Conservation (phyloP, 2,797 vertebrate species). For the Cyprinella venusta region DNA sequence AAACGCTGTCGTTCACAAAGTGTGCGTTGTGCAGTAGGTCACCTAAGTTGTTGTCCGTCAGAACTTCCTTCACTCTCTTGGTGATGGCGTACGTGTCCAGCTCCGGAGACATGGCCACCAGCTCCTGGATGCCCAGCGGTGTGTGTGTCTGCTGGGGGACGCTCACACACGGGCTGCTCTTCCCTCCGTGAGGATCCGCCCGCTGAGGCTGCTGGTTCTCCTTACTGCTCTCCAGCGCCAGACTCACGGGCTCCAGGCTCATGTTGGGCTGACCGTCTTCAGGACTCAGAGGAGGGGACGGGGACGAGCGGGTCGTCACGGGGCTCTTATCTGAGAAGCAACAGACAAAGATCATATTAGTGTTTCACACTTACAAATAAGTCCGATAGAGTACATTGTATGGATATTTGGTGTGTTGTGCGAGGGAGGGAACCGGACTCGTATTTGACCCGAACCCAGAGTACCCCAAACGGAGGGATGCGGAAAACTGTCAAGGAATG, state of each 20-base stretch:
- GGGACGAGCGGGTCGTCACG: slow-evolving; percentile 82
- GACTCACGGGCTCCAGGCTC: slow-evolving; percentile 83
- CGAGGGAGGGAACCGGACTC: no score
- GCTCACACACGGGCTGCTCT: slow-evolving; percentile 73
- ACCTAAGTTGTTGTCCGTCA: slow-evolving; percentile 99
- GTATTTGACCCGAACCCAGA: no score
- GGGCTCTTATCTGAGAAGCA: slow-evolving; percentile 82
- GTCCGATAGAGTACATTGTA: no score
- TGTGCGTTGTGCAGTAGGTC: slow-evolving; percentile 26
- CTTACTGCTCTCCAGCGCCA: slow-evolving; percentile 93
- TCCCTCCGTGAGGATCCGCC: slow-evolving; percentile 73
- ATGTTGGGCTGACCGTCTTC: slow-evolving; percentile 82
- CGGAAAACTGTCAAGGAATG: no score
- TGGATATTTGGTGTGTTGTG: no score
- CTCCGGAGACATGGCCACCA: slow-evolving; percentile 95
- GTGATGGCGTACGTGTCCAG: slow-evolving; percentile 97
- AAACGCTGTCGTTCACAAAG: not conserved
- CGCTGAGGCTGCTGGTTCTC: slow-evolving; percentile 92
- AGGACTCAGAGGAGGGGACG: slow-evolving; percentile 90
- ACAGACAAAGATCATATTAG: not conserved
- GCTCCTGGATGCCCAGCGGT: slow-evolving; percentile 91
- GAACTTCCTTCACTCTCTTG: slow-evolving; percentile 97
- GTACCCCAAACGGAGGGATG: no score
- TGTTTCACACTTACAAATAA: no score
- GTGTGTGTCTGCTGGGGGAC: slow-evolving; percentile 77